Conservation (phyloP, 64 coral and sea anemone species). For the Montipora foliosa region DNA sequence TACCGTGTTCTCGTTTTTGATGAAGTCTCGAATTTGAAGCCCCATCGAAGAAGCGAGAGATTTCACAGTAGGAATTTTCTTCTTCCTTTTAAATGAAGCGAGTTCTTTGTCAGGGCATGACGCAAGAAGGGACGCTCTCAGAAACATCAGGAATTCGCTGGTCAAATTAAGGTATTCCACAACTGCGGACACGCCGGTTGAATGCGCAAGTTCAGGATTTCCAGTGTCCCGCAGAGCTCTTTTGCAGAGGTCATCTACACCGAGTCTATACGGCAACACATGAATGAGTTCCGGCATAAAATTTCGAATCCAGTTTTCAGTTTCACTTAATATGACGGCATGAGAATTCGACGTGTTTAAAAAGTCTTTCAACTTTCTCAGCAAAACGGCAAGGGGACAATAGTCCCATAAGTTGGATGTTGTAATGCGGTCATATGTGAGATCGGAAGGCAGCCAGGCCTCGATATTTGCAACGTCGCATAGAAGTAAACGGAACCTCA, state of each 20-base stretch:
- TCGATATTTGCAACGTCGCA: conserved; percentile 13
- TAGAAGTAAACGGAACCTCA: conserved; percentile 24
- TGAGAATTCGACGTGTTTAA: conserved; percentile 26
- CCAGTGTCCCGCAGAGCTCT: conserved; percentile 40
- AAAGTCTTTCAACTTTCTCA: conserved; percentile 1
- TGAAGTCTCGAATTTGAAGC: conserved; percentile 36
- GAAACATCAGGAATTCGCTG: background rate
- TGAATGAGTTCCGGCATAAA: conserved; percentile 2
- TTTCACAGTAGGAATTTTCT: conserved; percentile 8
- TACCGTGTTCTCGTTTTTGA: conserved; percentile 26
- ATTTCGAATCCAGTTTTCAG: conserved; percentile 15
- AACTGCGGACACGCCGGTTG: background rate
- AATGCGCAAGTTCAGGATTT: background rate
- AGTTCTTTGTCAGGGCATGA: background rate
- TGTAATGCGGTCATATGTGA: conserved; percentile 38
- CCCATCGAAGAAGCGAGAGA: conserved; percentile 8
- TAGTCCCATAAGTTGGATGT: conserved; percentile 69
- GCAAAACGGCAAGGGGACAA: background rate
- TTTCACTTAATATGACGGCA: conserved; percentile 31
- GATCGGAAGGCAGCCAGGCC: background rate
- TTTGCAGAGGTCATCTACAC: background rate
- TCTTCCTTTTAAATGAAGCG: background rate
- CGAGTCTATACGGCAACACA: background rate
- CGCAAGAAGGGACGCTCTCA: background rate
- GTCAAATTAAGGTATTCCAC: conserved; percentile 18